These are phyloP conservation scores for Rotaria sp. DNA, from an alignment of 2,888 invertebrate genomes.

Conservation along the genomic window DNA sequence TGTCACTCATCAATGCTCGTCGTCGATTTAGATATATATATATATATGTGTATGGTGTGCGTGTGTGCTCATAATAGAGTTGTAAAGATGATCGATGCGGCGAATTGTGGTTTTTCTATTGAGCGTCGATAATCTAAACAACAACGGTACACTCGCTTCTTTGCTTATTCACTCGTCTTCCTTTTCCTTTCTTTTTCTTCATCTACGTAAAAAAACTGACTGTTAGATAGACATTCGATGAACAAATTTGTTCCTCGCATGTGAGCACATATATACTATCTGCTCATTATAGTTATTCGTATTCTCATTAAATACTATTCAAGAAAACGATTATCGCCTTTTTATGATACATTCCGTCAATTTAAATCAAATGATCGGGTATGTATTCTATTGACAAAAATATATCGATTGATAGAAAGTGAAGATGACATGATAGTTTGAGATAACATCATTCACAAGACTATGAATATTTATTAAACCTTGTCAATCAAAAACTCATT, in stretches of 20 bases:
- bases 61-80: not conserved
- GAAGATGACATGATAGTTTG: not conserved
- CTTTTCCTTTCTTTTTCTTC: not conserved
- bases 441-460: not conserved
- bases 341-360: constrained; percentile 3
- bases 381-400: not conserved
- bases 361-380: not conserved
- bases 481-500: not conserved
- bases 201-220: not conserved
- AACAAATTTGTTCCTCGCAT: not conserved
- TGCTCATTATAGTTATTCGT: not conserved
- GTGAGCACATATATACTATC: not conserved
- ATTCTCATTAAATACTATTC: constrained; percentile 21
- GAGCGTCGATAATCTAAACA: constrained; percentile 19
- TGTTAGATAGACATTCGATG: not conserved
- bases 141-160: constrained; percentile 7
- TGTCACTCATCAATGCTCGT: constrained; percentile 22
- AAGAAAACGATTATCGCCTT: not conserved
- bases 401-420: not conserved
- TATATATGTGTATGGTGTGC: not conserved
- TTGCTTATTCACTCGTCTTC: not conserved
- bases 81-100: constrained; percentile 22
- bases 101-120: constrained; percentile 10
- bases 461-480: not conserved
- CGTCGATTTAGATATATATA: not conserved